Percentiles rank a stretch among this genome's conserved stretches.
Evolutionary conservation across 2,888 invertebrate species (phyloP).

Genomic region (Epinotia bilunana): DNA sequence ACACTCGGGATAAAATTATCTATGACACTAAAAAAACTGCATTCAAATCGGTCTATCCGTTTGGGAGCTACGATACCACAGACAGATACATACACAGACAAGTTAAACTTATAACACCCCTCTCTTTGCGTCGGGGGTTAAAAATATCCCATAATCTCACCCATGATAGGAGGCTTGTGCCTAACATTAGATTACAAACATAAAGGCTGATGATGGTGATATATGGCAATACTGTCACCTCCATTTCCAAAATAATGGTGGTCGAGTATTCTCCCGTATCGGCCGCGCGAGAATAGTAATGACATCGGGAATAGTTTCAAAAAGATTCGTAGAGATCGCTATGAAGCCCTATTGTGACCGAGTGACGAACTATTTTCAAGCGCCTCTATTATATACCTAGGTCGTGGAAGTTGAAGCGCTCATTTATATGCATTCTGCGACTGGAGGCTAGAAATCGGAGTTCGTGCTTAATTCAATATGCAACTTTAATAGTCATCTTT

Average conservation of each 20-base stretch:
- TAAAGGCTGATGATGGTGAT: too few relatives aligned
- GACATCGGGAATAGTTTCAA: background rate
- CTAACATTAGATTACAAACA: too few relatives aligned
- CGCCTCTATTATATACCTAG: constrained; percentile 23
- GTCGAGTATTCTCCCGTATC: background rate
- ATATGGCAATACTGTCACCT: background rate
- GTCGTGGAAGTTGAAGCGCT: constrained; percentile 24
- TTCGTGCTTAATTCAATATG: background rate
- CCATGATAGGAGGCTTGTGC: too few relatives aligned
- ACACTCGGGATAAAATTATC: too few relatives aligned
- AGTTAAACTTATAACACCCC: too few relatives aligned
- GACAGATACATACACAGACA: too few relatives aligned
- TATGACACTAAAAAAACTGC: too few relatives aligned
- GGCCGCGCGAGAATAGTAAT: background rate
- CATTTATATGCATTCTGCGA: constrained; percentile 36
- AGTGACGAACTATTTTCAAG: constrained; percentile 34
- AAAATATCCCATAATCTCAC: too few relatives aligned
- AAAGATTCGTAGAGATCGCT: constrained; percentile 6
- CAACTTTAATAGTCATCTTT: constrained; percentile 6
- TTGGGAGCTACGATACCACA: too few relatives aligned
- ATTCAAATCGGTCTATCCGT: too few relatives aligned
- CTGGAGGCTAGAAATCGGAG: constrained; percentile 19
- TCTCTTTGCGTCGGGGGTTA: too few relatives aligned
- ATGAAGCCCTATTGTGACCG: constrained; percentile 21
- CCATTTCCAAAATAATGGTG: background rate